Evolutionary conservation across 53 echinoderm and acorn worm species (phyloP).

Genomic region (Temnopleurus reevesii): DNA sequence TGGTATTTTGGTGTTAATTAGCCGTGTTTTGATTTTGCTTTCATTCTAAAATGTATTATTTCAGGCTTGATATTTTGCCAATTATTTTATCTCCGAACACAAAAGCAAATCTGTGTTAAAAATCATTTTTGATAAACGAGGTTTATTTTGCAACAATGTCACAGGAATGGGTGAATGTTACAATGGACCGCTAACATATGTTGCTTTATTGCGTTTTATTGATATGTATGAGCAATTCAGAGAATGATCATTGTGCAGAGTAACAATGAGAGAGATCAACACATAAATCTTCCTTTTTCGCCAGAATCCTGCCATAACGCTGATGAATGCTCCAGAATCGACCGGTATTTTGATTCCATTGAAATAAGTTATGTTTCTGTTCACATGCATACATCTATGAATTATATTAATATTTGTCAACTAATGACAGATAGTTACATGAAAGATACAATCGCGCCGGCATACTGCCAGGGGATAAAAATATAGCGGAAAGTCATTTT

Average conservation of each 20-base stretch:
- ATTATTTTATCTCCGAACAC: too few species aligned
- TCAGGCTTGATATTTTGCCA: too few species aligned
- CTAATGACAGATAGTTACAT: not conserved
- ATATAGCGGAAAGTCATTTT: constrained; percentile 4
- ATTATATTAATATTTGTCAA: constrained; percentile 2
- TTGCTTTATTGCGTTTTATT: not conserved
- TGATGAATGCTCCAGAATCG: not conserved
- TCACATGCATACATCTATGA: too few species aligned
- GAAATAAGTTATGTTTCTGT: not conserved
- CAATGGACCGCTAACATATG: constrained; percentile 1
- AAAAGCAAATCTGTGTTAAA: too few species aligned
- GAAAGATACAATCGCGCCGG: not conserved
- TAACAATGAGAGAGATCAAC: not conserved
- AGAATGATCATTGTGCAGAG: not conserved
- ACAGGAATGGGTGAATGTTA: not conserved
- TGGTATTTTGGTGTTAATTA: too few species aligned
- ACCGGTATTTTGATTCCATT: not conserved
- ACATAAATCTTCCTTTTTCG: constrained; percentile 6
- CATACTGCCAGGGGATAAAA: not conserved
- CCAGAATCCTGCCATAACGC: not conserved
- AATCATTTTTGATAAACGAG: not conserved
- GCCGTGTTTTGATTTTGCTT: too few species aligned
- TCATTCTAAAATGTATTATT: too few species aligned
- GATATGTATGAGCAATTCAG: not conserved
- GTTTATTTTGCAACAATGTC: not conserved